Evolutionary conservation across 2,888 invertebrate genomes (phyloP).

Genomic region (Myathropa florea): DNA sequence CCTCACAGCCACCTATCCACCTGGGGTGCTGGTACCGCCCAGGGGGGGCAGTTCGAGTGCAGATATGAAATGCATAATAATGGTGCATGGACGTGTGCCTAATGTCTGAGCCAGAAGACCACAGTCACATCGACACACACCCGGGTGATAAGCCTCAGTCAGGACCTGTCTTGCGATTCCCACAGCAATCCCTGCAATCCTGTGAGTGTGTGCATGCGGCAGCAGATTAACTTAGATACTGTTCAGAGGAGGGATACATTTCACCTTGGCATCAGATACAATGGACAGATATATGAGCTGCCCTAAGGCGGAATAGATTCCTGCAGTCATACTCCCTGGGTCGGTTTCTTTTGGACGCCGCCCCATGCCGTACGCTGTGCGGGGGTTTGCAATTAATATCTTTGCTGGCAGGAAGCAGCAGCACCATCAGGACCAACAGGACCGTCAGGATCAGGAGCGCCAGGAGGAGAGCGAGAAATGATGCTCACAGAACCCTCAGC

Average conservation of each 20-base stretch:
- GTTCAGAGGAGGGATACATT: constrained; percentile 35
- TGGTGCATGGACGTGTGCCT: constrained; percentile 63
- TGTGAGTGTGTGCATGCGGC: not conserved
- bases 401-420: constrained; percentile 25
- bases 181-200: not conserved
- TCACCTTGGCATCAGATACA: constrained; percentile 58
- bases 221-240: constrained; percentile 17
- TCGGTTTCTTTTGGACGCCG: constrained; percentile 47
- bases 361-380: not conserved
- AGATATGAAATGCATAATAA: constrained; percentile 67
- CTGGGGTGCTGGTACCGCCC: constrained; percentile 11
- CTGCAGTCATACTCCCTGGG: constrained; percentile 28
- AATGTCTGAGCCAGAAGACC: constrained; percentile 45
- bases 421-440: not conserved
- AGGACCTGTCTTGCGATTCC: not conserved
- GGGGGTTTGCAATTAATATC: constrained; percentile 42
- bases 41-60: not conserved
- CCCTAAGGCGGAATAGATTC: constrained; percentile 27
- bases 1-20: constrained; percentile 45
- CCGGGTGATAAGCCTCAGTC: constrained; percentile 51
- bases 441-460: not conserved
- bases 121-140: constrained; percentile 7
- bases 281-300: constrained; percentile 47
- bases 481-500: constrained; percentile 39
- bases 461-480: not conserved